Evolutionary conservation across 2,797 vertebrate genomes (phyloP), one percentile per base, ranked within the genome.

Genomic region (Hoplostethus atlanticus): DNA sequence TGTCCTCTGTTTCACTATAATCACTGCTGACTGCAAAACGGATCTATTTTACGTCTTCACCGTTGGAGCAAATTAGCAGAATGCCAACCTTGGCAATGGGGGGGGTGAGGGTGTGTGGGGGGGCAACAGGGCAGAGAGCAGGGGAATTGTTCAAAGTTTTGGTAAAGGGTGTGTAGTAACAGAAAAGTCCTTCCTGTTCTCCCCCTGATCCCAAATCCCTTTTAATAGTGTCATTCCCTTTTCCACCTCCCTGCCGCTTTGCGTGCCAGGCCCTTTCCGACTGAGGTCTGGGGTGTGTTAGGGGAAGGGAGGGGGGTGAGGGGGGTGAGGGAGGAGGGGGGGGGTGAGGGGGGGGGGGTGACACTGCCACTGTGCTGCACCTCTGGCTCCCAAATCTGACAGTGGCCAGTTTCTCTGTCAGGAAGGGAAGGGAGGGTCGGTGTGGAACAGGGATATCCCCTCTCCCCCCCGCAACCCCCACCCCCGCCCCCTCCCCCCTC

Each of bases 141-240:
- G 44, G 59, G 48, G 53, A 28, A 72, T 62, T 71, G 74, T 63
- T 84, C 80, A 86, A 51, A 74, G 69, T 74, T 77, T 77, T 56
- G 58, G 56, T 75, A 74, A 59, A 78, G 89, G 91, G 84, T 28
- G 87, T 91, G 80, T 84, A 85, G 77, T 84, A 90, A 80, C 87
- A 83, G 77, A 86, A 79, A 77, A 80, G 57, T 16, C 36, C 90
- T 95, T 94, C 90, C 92, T 92, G 91, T 91, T 81, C 72, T 88
- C 80, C 47, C 53, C 64, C 77, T 85, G 76, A 76, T 91, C 71
- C 89, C 85, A 84, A 80, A 76, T 64, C 66, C 13, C 15, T 81
- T 88, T 90, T 88, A 80, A 79, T 75, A 76, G 56, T 50, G 40
- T 87, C 89, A 87, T 89, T 92, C 88, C 80, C 70, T 81, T 81